phyloP scores from a whole-genome alignment of 1,140 invertebrate genomes.

The Lepidurus couesii region DNA sequence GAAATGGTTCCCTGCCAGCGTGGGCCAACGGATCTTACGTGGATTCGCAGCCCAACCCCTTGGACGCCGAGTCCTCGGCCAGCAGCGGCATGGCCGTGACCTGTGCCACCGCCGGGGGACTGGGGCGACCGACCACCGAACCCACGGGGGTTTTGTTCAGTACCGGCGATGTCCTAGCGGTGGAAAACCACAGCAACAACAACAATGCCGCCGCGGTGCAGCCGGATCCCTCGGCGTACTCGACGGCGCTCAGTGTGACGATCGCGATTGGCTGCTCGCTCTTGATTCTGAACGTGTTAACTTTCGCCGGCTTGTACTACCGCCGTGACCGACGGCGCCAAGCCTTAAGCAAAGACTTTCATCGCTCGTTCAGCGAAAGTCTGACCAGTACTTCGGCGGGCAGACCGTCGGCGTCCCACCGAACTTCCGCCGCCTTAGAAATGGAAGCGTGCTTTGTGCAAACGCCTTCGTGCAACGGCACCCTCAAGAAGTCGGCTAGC shows the following conservation, averaged over 20 bases:
- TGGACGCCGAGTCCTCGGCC: neutral
- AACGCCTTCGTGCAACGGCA: slow-evolving; percentile 1
- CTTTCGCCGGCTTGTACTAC: slow-evolving; percentile 91
- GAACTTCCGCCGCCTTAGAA: slow-evolving; percentile 2
- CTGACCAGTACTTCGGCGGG: slow-evolving; percentile 9
- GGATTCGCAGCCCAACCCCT: neutral
- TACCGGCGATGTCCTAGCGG: neutral
- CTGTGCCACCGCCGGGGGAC: neutral
- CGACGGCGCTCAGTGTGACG: slow-evolving; percentile 82
- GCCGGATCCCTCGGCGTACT: slow-evolving; percentile 69
- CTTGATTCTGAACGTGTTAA: slow-evolving; percentile 82
- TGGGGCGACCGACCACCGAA: neutral
- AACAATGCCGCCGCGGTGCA: slow-evolving; percentile 53
- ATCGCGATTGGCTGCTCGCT: slow-evolving; percentile 86
- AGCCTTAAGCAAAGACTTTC: slow-evolving; percentile 17
- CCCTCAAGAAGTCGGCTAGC: neutral
- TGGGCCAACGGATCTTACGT: slow-evolving; percentile 34
- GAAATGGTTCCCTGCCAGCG: slow-evolving; percentile 23
- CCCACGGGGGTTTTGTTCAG: neutral
- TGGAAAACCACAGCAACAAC: neutral
- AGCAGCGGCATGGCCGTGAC: neutral
- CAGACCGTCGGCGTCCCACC: neutral
- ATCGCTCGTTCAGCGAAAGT: slow-evolving; percentile 29
- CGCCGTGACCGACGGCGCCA: slow-evolving; percentile 61
- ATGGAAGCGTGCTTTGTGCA: slow-evolving; percentile 10